Evolutionary conservation across 2,113 vertebrate species (phyloP).

Genomic region (Delphinapterus leucas): DNA sequence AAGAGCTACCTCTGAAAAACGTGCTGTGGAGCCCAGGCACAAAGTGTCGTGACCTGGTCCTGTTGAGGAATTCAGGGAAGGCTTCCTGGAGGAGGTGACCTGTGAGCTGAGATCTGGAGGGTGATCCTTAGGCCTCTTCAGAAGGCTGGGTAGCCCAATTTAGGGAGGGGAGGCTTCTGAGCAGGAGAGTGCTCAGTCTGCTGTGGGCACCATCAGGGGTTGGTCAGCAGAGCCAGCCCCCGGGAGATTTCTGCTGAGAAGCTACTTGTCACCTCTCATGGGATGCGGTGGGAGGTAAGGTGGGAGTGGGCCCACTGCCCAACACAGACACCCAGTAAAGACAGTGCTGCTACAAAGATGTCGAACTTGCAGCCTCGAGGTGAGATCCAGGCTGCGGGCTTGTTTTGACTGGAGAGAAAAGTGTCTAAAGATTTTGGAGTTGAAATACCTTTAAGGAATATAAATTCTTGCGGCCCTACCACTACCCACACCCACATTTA

Average conservation of each 20-base stretch:
- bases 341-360: not conserved
- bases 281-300: not conserved
- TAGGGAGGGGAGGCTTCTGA: not conserved
- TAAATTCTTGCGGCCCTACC: not conserved
- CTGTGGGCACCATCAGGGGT: not conserved
- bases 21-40: not conserved
- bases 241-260: not conserved
- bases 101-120: not conserved
- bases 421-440: not conserved
- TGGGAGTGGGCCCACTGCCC: not conserved
- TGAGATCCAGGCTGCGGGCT: not conserved
- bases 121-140: not conserved
- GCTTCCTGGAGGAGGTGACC: not conserved
- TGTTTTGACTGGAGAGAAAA: not conserved
- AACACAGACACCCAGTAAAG: too few species aligned
- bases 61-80: not conserved
- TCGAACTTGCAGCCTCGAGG: not conserved
- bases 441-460: not conserved
- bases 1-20: not conserved
- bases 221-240: not conserved
- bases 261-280: not conserved
- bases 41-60: not conserved
- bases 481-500: not conserved
- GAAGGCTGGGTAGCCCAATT: not conserved
- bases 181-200: not conserved